Percentiles rank a stretch among this genome's conserved stretches.
Evolutionary conservation across 2,888 invertebrate genomes (phyloP).

Genomic region (Isotomurus palustris): DNA sequence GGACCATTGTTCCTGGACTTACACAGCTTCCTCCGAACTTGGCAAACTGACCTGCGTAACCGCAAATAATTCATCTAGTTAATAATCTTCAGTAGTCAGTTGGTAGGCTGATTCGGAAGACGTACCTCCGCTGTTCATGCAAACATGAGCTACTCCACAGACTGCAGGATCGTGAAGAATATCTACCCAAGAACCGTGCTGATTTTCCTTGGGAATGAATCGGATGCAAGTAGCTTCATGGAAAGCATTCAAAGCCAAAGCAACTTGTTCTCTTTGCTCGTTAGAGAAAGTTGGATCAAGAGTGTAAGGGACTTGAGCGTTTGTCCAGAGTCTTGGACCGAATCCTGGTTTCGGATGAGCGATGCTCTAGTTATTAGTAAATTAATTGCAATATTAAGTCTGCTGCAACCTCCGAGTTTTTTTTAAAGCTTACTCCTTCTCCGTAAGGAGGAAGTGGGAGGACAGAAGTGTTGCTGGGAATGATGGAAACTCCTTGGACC

Average conservation of each 20-base stretch:
- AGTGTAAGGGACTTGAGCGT: slow-evolving; percentile 40
- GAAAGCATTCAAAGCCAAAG: slow-evolving; percentile 37
- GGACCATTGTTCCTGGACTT: slow-evolving; percentile 38
- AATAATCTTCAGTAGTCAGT: too few relatives aligned
- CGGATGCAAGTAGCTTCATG: slow-evolving; percentile 42
- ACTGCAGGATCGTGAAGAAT: slow-evolving; percentile 37
- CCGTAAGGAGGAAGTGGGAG: slow-evolving; percentile 33
- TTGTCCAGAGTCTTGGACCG: slow-evolving; percentile 41
- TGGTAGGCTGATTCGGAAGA: too few relatives aligned
- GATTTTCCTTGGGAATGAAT: slow-evolving; percentile 33
- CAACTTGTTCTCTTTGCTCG: slow-evolving; percentile 36
- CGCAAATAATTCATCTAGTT: too few relatives aligned
- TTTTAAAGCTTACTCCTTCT: slow-evolving; percentile 24
- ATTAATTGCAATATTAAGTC: background rate
- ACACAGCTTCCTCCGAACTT: slow-evolving; percentile 44
- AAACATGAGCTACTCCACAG: slow-evolving; percentile 42
- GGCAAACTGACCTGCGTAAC: slow-evolving; percentile 42
- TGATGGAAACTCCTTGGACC: slow-evolving; percentile 17
- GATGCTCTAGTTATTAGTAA: slow-evolving; percentile 12
- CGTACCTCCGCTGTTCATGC: slow-evolving; percentile 38
- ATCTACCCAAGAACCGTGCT: slow-evolving; percentile 38
- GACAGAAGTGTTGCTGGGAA: slow-evolving; percentile 18
- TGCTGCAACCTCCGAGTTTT: background rate
- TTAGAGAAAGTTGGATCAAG: slow-evolving; percentile 37
- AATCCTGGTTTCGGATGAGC: slow-evolving; percentile 37